A percentile compares a stretch with the other conserved stretches of the same genome.
These are phyloP conservation scores for Mobula birostris DNA, from an alignment of 2,113 vertebrate species.

Conservation along the genomic window DNA sequence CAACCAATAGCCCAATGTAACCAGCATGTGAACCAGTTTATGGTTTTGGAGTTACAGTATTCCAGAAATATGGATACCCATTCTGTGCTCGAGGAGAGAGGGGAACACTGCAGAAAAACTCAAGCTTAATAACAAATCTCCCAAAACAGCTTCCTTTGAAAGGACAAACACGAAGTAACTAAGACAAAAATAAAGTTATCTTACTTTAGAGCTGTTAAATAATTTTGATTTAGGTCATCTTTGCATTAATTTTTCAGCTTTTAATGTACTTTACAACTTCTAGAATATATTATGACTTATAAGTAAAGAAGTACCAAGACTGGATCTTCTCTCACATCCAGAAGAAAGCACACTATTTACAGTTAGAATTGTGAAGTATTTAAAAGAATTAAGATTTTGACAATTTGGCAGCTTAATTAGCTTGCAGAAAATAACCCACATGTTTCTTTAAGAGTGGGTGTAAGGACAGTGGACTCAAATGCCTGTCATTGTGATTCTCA, in stretches of 20 bases:
- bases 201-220: background rate
- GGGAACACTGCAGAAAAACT: background rate
- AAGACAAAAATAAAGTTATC: background rate
- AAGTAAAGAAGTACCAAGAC: background rate
- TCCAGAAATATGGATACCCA: background rate
- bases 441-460: background rate
- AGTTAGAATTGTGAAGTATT: background rate
- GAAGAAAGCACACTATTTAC: too few species aligned
- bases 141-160: background rate
- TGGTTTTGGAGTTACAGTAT: background rate
- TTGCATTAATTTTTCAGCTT: background rate
- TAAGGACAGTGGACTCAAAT: background rate
- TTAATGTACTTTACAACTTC: background rate
- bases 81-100: background rate
- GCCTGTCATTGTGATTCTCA: background rate
- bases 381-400: conserved; percentile 12
- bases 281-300: background rate
- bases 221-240: background rate
- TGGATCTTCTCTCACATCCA: background rate
- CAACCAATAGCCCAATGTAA: background rate
- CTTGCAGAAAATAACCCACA: background rate
- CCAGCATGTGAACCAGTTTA: background rate
- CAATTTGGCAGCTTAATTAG: background rate
- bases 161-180: background rate
- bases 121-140: background rate